Base-by-base conservation (phyloP, 2,888 invertebrate genomes). In the Polymixis lichenea region DNA sequence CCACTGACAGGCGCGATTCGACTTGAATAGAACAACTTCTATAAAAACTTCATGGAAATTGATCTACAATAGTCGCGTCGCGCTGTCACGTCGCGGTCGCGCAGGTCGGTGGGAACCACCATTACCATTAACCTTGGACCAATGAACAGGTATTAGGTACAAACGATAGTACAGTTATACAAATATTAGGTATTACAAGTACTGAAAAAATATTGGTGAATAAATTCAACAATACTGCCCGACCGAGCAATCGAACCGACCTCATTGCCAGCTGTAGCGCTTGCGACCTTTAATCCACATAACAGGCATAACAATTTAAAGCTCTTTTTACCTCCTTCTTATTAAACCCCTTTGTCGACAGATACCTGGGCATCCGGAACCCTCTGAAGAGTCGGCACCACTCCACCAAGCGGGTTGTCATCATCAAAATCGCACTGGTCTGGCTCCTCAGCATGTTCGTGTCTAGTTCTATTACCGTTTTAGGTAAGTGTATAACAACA, bases 361-460 rank as follows among this genome's bases (percentile, higher is more conserved):
- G 99, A 84, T 99, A 98, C 94, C 96, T 99, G 89, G 99, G 99
- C 78, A 98, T 99, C 90, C 97, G 99, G 71, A 98, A 98, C 93
- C 99, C 99, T 0, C 95, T 99, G 92, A 98, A 98, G 91, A 98
- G 98, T 67, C 97, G 98, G 7, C 98, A 98, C 92, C 98, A 98
- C 90, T 98, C 98, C 75, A 98, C 99, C 8, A 98, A 98, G 91
- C 97, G 98, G 64, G 97, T 98, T 85, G 98, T 98, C 22, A 97
- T 98, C 75, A 97, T 99, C 91, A 99, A 99, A 96, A 99, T 99
- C 84, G 98, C 98, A 2, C 97, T 99, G 64, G 99, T 99, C 43
- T 99, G 99, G 99, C 95, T 99, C 28, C 97, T 99, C 88, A 98
- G 99, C 66, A 98, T 98, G 97, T 97, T 98, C 82, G 98, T 99